These are phyloP conservation scores for Melospiza georgiana DNA, from an alignment of 2,113 vertebrate species.

Conservation along the genomic window DNA sequence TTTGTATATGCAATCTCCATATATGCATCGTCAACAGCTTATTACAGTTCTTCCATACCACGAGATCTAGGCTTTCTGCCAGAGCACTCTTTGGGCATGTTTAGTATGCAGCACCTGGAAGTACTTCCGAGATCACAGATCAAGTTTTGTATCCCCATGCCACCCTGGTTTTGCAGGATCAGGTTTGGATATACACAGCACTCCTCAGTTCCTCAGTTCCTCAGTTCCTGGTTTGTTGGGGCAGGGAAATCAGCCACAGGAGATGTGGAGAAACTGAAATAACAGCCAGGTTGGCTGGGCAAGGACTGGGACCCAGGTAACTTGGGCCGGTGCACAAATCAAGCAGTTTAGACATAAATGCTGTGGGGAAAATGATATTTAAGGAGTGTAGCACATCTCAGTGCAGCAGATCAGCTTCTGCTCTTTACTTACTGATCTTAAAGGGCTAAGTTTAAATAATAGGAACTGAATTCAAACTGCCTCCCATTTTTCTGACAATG, in stretches of 20 bases:
- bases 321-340: rapidly evolving
- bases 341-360: not conserved
- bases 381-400: not conserved
- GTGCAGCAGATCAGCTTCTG: not conserved
- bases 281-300: not conserved
- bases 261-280: not conserved
- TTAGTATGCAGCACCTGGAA: slow-evolving; percentile 68
- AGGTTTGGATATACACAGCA: not conserved
- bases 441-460: not conserved
- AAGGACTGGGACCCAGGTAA: not conserved
- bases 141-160: not conserved
- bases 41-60: slow-evolving; percentile 54
- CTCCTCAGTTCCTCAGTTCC: not conserved
- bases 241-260: not conserved
- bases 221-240: not conserved
- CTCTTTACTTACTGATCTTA: not conserved
- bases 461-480: not conserved
- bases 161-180: not conserved
- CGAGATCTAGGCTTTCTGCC: slow-evolving; percentile 53
- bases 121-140: slow-evolving; percentile 52
- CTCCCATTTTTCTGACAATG: not conserved
- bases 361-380: not conserved
- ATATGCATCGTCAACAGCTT: slow-evolving; percentile 61
- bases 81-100: slow-evolving; percentile 34
- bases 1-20: slow-evolving; percentile 66